A percentile compares a stretch with the other conserved stretches of the same genome.
Evolutionary conservation across 2,113 vertebrate genomes (phyloP).

Genomic region (Myotis brandtii): DNA sequence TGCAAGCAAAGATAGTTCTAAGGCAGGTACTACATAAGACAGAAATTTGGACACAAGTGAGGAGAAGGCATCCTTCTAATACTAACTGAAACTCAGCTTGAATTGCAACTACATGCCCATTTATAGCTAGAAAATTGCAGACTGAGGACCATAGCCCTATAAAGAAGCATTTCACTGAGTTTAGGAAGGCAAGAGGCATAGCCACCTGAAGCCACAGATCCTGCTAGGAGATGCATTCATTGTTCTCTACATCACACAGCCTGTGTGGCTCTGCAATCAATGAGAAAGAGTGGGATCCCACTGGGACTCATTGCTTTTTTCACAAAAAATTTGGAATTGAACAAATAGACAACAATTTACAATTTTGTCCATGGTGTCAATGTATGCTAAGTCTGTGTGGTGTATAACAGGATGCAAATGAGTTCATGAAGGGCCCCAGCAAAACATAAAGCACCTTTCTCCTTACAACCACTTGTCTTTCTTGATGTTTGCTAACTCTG

Average conservation of each 20-base stretch:
- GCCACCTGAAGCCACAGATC: not conserved
- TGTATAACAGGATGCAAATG: not conserved
- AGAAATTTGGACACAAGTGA: not conserved
- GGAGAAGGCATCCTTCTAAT: not conserved
- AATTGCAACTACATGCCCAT: not conserved
- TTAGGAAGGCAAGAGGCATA: not conserved
- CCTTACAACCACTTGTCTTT: slow-evolving; percentile 4
- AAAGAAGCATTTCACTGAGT: not conserved
- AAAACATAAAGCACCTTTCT: not conserved
- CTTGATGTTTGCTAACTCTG: slow-evolving; percentile 6
- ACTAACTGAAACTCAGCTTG: not conserved
- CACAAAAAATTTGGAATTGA: slow-evolving; percentile 42
- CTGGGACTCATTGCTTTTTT: not conserved
- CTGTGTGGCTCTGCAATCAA: not conserved
- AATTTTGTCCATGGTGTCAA: not conserved
- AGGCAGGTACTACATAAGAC: not conserved
- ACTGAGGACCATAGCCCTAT: not conserved
- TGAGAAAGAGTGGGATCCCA: not conserved
- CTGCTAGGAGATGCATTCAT: not conserved
- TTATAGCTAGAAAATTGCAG: not conserved
- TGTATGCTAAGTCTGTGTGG: not conserved
- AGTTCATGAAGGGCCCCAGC: not conserved
- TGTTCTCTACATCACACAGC: not conserved
- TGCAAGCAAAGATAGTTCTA: not conserved
- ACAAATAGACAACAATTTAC: not conserved